Evolutionary conservation across 2,113 vertebrate genomes (phyloP), one percentile per base, ranked within the genome.

Genomic region (Murina feae): DNA sequence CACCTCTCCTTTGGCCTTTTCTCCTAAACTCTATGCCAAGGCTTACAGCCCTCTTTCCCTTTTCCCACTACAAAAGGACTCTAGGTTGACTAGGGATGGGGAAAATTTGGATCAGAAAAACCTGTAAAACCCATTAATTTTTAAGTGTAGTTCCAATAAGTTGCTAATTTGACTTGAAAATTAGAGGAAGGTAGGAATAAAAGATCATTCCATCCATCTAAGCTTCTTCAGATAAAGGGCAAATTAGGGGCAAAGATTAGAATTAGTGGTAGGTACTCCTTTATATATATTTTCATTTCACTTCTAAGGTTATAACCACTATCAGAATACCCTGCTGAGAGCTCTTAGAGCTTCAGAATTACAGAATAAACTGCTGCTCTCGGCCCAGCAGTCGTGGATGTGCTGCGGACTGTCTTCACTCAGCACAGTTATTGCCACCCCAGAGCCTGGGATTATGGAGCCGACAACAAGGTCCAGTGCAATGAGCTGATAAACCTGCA

Each of bases 161-260:
- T 63, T 84, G 53, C 79, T 78, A 66, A 79, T 94, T 71, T 82
- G 84, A 86, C 42, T 93, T 93, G 21, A 82, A 93, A 96, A 85
- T 71, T 65, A 30, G 42, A n/a, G 6, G 76, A 88, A 85, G 37
- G 32, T 53, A 85, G 51, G 35, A 93, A 84, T 21, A 21, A 97
- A 96, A 91, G 44, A 47, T 32, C 16, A 2, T 47, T 87, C 35
- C 14, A 28, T 32, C 17, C 66, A 63, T 60, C 74, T 39, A 39
- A 90, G 58, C n/a, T 80, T 91, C 90, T 96, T 84, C 66, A 87
- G 66, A 42, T 37, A 72, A 81, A 60, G 28, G 21, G 10, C 14
- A 86, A 79, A 83, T 37, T 35, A 81, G 80, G 53, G 47, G 25
- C 28, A 88, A 81, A 75, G 65, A 47, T 14, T 80, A 72, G 58